A percentile compares a stretch with the other conserved stretches of the same genome.
phyloP scores from a whole-genome alignment of 30 jellyfish, hydroid and myxozoan genomes.

The Phacellophora camtschatica region DNA sequence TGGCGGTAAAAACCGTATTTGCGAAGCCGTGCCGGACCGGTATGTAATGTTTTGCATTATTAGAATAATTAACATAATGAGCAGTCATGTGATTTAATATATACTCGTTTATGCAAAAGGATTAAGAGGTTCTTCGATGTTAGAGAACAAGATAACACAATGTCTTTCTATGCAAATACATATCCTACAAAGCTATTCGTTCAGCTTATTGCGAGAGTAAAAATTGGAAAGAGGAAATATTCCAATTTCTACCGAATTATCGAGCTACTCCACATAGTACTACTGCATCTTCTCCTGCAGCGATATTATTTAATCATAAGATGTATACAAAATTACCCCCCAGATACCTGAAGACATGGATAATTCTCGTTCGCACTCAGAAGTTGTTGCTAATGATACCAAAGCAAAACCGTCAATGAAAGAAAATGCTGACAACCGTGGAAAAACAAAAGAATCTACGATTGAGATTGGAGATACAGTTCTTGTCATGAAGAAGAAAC shows the following conservation, averaged over 20 bases:
- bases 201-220: neutral
- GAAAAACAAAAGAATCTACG: neutral
- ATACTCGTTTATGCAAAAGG: too few species aligned
- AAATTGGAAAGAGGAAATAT: neutral
- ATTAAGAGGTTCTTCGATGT: too few species aligned
- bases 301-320: neutral
- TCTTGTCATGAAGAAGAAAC: neutral
- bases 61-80: too few species aligned
- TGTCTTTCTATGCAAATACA: too few species aligned
- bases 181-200: conserved; percentile 30
- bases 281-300: neutral
- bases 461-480: neutral
- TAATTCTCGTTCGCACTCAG: neutral
- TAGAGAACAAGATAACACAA: too few species aligned
- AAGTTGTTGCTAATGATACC: neutral
- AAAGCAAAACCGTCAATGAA: neutral
- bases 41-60: too few species aligned
- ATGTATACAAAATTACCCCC: neutral
- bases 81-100: too few species aligned
- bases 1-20: too few species aligned
- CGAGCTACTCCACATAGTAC: conserved; percentile 8
- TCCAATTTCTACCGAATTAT: neutral
- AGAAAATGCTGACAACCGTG: neutral
- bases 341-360: neutral
- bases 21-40: too few species aligned